Percentiles rank a stretch among this genome's conserved stretches.
phyloP scores from a whole-genome alignment of 2,113 vertebrate genomes.

The Pristiophorus japonicus region DNA sequence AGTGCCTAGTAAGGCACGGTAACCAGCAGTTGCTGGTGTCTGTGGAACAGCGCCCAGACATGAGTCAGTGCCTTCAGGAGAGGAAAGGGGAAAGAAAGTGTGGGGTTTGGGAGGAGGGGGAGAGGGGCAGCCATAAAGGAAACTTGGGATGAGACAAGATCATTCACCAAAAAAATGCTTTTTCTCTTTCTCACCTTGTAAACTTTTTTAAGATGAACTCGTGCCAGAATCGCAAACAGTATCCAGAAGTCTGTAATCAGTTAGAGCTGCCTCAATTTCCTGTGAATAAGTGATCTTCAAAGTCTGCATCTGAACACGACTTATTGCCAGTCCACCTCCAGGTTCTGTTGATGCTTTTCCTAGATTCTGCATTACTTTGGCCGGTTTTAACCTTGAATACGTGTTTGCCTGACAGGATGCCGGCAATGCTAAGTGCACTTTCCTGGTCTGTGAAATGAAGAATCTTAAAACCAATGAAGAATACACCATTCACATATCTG shows the following conservation, averaged over 20 bases:
- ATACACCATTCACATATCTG: conserved; percentile 58
- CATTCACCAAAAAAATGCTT: background rate
- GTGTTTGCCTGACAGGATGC: background rate
- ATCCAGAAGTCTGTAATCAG: background rate
- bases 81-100: background rate
- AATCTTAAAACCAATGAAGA: conserved; percentile 57
- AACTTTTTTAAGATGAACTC: background rate
- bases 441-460: background rate
- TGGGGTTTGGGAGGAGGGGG: background rate
- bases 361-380: background rate
- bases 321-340: background rate
- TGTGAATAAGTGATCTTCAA: background rate
- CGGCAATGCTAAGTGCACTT: background rate
- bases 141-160: background rate
- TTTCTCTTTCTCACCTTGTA: background rate
- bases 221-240: background rate
- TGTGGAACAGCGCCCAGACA: background rate
- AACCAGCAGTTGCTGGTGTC: background rate
- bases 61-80: background rate
- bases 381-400: background rate
- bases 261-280: background rate
- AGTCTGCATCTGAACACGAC: background rate
- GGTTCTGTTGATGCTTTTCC: background rate
- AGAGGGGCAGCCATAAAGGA: background rate
- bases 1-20: no score